phyloP scores from a whole-genome alignment of 2,888 invertebrate genomes.

The Lochmaea crataegi region DNA sequence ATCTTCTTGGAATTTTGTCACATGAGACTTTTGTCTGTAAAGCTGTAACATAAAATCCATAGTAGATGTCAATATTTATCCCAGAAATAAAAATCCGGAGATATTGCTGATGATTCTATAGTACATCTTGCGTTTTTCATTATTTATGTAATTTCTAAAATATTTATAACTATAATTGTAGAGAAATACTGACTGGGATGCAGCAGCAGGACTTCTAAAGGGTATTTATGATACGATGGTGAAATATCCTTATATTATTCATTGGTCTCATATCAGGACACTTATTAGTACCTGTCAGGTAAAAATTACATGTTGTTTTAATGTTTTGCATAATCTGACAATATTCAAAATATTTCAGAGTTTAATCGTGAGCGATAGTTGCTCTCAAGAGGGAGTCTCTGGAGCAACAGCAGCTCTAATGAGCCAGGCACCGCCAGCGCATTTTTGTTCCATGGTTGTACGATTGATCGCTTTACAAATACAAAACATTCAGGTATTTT shows the following conservation, averaged over 20 bases:
- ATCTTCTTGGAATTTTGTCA: no score
- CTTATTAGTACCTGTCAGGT: conserved; percentile 89
- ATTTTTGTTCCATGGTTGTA: conserved; percentile 97
- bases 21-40: no score
- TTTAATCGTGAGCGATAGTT: conserved; percentile 82
- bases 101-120: no score
- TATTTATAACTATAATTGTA: conserved; percentile 60
- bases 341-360: conserved; percentile 66
- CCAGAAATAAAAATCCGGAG: no score
- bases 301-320: conserved; percentile 45
- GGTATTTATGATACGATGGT: conserved; percentile 95
- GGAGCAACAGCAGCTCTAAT: conserved; percentile 88
- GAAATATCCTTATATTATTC: conserved; percentile 94
- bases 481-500: conserved; percentile 85
- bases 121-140: no score
- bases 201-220: conserved; percentile 92
- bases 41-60: no score
- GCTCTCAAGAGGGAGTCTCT: conserved; percentile 77
- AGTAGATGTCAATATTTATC: no score
- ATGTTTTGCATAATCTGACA: not conserved
- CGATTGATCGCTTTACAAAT: conserved; percentile 94
- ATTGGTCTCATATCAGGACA: conserved; percentile 94
- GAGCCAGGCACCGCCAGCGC: conserved; percentile 92
- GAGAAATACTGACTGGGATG: conserved; percentile 97
- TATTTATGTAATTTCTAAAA: no score